Conservation (phyloP, 2,797 vertebrate genomes). For the Orestias chungarensis region DNA sequence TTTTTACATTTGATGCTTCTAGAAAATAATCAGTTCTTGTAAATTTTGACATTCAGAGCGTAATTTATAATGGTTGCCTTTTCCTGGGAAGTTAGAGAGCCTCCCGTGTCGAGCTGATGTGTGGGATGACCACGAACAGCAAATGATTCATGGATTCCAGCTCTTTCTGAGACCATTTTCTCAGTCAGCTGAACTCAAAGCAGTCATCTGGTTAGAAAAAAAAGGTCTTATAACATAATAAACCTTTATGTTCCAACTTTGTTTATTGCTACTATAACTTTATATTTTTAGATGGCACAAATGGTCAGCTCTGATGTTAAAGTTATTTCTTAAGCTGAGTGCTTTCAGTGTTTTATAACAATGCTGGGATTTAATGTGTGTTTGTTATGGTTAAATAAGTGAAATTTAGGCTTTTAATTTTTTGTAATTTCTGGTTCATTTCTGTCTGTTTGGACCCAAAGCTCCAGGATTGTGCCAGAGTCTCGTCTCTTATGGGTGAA, state of each 20-base stretch:
- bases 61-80: background rate
- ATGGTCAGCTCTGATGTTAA: background rate
- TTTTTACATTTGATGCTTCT: background rate
- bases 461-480: constrained; percentile 52
- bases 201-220: background rate
- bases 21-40: background rate
- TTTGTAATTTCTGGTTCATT: constrained; percentile 49
- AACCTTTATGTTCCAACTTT: background rate
- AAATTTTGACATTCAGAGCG: background rate
- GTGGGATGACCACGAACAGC: constrained; percentile 58
- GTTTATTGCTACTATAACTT: background rate
- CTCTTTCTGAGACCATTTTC: constrained; percentile 42
- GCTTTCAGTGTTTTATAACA: constrained; percentile 54
- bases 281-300: background rate
- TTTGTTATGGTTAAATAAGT: constrained; percentile 28
- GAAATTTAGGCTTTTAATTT: constrained; percentile 46
- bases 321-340: constrained; percentile 41
- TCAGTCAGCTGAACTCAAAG: constrained; percentile 50
- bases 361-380: constrained; percentile 21
- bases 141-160: constrained; percentile 64
- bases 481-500: constrained; percentile 35
- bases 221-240: background rate
- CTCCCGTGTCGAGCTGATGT: constrained; percentile 68
- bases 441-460: constrained; percentile 21
- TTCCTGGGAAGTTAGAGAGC: constrained; percentile 10